These are phyloP conservation scores for Peromyscus nudipes DNA, from an alignment of 2,797 vertebrate genomes.

Conservation along the genomic window DNA sequence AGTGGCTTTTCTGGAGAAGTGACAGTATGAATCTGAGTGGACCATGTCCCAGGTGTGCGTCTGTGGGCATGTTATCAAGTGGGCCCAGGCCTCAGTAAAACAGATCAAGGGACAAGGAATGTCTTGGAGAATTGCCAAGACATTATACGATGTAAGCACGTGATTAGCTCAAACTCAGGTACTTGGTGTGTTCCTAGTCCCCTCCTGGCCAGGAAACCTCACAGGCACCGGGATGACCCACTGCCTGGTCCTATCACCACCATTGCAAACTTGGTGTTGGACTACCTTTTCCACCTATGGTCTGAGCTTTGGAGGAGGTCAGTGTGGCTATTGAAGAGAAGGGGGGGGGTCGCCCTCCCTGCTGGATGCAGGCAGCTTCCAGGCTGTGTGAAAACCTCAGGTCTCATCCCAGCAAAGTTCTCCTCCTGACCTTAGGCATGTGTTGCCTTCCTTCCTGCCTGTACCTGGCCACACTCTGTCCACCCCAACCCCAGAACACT, in stretches of 20 bases:
- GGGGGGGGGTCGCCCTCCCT: not conserved
- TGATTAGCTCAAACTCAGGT: too few relatives aligned
- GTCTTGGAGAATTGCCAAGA: not conserved
- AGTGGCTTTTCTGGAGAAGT: not conserved
- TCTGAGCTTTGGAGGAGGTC: not conserved
- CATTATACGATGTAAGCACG: not conserved
- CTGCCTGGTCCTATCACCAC: rapidly evolving
- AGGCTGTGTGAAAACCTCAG: too few relatives aligned
- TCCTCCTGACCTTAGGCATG: not conserved
- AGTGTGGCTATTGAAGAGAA: too few relatives aligned
- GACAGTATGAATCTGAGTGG: not conserved
- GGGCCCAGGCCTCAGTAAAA: not conserved
- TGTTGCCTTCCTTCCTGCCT: not conserved
- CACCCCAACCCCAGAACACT: not conserved
- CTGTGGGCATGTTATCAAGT: rapidly evolving
- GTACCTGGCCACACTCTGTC: not conserved
- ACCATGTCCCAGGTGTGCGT: not conserved
- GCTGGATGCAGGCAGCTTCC: not conserved
- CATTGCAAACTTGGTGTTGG: not conserved
- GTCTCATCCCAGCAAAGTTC: not conserved
- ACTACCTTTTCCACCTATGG: not conserved
- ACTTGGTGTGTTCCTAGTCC: not conserved
- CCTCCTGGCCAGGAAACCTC: not conserved
- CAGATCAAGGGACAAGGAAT: not conserved
- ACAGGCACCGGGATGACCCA: not conserved